These are phyloP conservation scores for Pipistrellus pygmaeus DNA, from an alignment of 2,797 vertebrate genomes.

Conservation along the genomic window DNA sequence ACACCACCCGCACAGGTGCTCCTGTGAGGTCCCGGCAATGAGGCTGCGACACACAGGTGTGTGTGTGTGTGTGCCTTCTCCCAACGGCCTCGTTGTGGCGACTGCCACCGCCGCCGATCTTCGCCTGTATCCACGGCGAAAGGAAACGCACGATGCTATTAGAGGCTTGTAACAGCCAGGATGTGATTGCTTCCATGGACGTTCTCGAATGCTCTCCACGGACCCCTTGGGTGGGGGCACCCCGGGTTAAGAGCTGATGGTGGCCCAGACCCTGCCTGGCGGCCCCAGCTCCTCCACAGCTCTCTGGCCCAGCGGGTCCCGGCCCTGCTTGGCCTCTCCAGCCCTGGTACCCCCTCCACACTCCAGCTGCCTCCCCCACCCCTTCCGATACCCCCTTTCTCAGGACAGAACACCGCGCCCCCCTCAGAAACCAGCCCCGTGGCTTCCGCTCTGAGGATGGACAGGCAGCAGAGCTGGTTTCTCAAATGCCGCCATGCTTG, in stretches of 20 bases:
- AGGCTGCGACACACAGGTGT: not conserved
- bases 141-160: not conserved
- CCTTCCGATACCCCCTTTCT: not conserved
- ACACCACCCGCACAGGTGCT: not conserved
- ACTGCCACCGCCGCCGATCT: not conserved
- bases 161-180: not conserved
- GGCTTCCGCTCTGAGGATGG: not conserved
- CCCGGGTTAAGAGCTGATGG: not conserved
- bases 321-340: not conserved
- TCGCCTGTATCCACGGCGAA: not conserved
- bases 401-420: not conserved
- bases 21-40: not conserved
- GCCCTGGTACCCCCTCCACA: not conserved
- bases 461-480: not conserved
- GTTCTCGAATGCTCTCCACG: not conserved
- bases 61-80: not conserved
- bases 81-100: too few species aligned
- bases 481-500: rapidly evolving
- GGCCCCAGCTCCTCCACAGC: rapidly evolving
- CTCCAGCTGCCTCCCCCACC: not conserved
- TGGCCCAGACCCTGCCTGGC: rapidly evolving
- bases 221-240: not conserved
- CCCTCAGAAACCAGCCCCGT: not conserved
- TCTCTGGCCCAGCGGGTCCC: not conserved
- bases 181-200: not conserved